Percentiles rank a stretch among this genome's conserved stretches.
Conservation (phyloP, 2,113 vertebrate genomes). For the Rhinoderma darwinii region DNA sequence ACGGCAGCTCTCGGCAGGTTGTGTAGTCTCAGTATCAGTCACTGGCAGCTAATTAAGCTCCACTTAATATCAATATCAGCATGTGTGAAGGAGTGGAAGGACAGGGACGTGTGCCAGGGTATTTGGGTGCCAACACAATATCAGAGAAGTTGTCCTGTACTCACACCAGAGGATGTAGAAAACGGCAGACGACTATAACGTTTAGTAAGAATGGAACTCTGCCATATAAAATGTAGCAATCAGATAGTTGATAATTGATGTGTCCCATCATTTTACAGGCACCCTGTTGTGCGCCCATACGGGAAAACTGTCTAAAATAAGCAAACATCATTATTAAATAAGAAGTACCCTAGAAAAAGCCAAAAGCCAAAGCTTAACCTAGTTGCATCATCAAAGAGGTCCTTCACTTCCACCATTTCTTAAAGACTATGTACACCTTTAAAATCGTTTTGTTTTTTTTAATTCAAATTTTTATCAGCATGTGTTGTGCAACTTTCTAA, state of each 20-base stretch:
- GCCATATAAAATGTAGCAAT: not conserved
- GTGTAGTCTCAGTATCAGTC: slow-evolving; percentile 8
- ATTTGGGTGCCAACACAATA: not conserved
- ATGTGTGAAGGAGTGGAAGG: not conserved
- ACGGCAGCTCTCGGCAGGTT: not conserved
- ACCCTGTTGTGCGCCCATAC: not conserved
- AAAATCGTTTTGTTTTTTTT: too few relatives aligned
- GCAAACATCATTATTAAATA: too few relatives aligned
- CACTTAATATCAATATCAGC: slow-evolving; percentile 32
- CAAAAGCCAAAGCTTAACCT: too few relatives aligned
- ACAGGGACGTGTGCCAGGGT: slow-evolving; percentile 22
- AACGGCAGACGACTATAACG: not conserved
- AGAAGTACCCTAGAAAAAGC: too few relatives aligned
- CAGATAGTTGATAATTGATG: too few relatives aligned
- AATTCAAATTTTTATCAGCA: too few relatives aligned
- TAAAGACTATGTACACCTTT: too few relatives aligned
- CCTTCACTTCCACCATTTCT: too few relatives aligned
- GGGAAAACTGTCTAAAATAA: too few relatives aligned
- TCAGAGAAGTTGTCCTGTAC: not conserved
- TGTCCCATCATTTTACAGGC: not conserved
- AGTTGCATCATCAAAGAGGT: too few relatives aligned
- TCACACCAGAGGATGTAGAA: not conserved
- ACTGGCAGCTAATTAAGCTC: slow-evolving; percentile 52
- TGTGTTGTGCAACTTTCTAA: too few relatives aligned
- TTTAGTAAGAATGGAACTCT: too few relatives aligned